These are phyloP conservation scores for Galbula dea DNA, from an alignment of 2,113 vertebrate genomes.

Conservation along the genomic window DNA sequence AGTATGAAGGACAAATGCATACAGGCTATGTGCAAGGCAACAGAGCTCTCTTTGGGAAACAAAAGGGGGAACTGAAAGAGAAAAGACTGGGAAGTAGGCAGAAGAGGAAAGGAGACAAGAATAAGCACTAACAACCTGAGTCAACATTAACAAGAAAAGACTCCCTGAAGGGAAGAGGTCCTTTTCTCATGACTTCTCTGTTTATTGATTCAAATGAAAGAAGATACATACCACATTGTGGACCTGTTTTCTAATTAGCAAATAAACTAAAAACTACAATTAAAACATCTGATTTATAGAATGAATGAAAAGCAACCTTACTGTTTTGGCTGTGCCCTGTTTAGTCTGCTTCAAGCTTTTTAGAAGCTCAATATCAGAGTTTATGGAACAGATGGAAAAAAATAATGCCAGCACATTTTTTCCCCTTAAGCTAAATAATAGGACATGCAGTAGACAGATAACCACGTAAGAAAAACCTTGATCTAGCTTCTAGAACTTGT, in stretches of 20 bases:
- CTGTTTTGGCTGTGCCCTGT: slow-evolving; percentile 34
- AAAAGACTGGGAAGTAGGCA: slow-evolving; percentile 39
- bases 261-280: slow-evolving; percentile 30
- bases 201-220: slow-evolving; percentile 67
- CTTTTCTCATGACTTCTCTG: slow-evolving; percentile 69
- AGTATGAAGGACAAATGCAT: background rate
- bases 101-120: slow-evolving; percentile 49
- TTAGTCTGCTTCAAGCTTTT: slow-evolving; percentile 47
- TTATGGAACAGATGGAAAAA: slow-evolving; percentile 28
- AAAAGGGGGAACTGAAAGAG: slow-evolving; percentile 49
- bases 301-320: slow-evolving; percentile 2
- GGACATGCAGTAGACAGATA: background rate
- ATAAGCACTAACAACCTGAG: slow-evolving; percentile 61
- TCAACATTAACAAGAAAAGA: slow-evolving; percentile 67
- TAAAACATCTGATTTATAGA: slow-evolving; percentile 45
- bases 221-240: slow-evolving; percentile 53
- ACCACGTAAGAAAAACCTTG: background rate
- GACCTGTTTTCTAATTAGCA: slow-evolving; percentile 52
- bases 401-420: background rate
- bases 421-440: background rate
- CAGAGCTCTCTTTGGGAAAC: background rate
- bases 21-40: background rate
- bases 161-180: slow-evolving; percentile 65
- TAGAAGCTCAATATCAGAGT: slow-evolving; percentile 28
- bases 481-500: background rate